Conservation (phyloP, 1,140 invertebrate species). For the Panulirus ornatus region DNA sequence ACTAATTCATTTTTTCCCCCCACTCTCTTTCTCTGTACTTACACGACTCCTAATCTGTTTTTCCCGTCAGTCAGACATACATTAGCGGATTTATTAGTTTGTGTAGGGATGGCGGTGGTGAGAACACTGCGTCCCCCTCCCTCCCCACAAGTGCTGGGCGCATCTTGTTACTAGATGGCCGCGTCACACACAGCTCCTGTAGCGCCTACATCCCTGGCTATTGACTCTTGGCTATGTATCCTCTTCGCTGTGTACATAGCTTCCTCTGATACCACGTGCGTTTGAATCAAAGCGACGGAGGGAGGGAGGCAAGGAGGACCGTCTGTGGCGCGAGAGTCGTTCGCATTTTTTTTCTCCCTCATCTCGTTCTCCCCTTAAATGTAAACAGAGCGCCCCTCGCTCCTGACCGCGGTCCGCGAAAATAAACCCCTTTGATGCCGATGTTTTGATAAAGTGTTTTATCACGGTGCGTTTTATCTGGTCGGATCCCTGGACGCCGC, state of each 20-base stretch:
- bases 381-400: neutral
- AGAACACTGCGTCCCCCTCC: neutral
- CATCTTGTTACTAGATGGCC: neutral
- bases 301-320: no score
- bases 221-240: conserved; percentile 10
- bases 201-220: neutral
- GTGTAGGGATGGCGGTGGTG: neutral
- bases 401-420: neutral
- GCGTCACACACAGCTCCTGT: neutral
- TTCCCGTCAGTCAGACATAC: conserved; percentile 30
- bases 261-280: neutral
- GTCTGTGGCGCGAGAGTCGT: neutral
- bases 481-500: neutral
- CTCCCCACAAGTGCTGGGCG: neutral
- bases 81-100: conserved; percentile 48
- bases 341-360: neutral
- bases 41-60: conserved; percentile 15
- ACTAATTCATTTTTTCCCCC: no score
- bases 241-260: conserved; percentile 9
- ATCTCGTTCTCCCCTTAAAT: neutral
- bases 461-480: conserved; percentile 3
- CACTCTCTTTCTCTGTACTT: no score
- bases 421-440: conserved; percentile 35
- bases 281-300: conserved; percentile 18
- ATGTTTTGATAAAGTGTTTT: conserved; percentile 38